Percentiles rank a stretch among this genome's conserved stretches.
These are phyloP conservation scores for Drosophila nr. perissopoda DNA, from an alignment of 2,888 invertebrate species.

Conservation along the genomic window DNA sequence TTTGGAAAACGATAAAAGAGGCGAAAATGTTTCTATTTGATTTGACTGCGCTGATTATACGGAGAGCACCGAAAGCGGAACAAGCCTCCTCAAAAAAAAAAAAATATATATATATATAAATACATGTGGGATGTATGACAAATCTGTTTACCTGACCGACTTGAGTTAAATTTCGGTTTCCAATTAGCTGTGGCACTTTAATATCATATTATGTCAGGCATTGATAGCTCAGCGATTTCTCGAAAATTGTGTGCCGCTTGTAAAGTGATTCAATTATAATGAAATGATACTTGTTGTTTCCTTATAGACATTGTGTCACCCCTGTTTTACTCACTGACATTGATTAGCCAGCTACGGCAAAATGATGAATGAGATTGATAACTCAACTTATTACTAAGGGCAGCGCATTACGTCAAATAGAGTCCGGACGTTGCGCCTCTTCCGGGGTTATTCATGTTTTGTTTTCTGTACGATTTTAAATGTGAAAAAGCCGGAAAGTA, in stretches of 20 bases:
- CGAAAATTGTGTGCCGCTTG: constrained; percentile 36
- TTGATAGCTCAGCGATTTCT: constrained; percentile 48
- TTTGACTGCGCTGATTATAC: constrained; percentile 53
- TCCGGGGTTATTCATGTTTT: constrained; percentile 44
- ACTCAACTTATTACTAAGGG: constrained; percentile 40
- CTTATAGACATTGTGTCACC: constrained; percentile 77
- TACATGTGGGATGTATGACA: constrained; percentile 56
- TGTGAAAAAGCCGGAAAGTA: constrained; percentile 10
- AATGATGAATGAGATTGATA: constrained; percentile 47
- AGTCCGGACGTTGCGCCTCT: constrained; percentile 37
- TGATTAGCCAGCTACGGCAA: constrained; percentile 35
- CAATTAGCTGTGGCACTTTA: constrained; percentile 57
- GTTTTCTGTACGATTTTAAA: background rate
- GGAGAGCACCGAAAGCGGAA: constrained; percentile 7
- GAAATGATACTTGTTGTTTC: constrained; percentile 55
- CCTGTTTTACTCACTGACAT: background rate
- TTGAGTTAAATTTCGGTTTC: constrained; percentile 35
- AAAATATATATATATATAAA: background rate
- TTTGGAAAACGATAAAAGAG: constrained; percentile 44
- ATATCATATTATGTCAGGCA: constrained; percentile 40
- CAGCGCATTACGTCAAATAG: constrained; percentile 45
- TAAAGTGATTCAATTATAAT: constrained; percentile 69
- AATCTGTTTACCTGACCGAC: constrained; percentile 51
- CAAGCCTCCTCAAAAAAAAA: constrained; percentile 1
- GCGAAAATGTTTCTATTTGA: constrained; percentile 42